phyloP scores from a whole-genome alignment of 2,113 vertebrate species.

The Thalassarche chlororhynchos region DNA sequence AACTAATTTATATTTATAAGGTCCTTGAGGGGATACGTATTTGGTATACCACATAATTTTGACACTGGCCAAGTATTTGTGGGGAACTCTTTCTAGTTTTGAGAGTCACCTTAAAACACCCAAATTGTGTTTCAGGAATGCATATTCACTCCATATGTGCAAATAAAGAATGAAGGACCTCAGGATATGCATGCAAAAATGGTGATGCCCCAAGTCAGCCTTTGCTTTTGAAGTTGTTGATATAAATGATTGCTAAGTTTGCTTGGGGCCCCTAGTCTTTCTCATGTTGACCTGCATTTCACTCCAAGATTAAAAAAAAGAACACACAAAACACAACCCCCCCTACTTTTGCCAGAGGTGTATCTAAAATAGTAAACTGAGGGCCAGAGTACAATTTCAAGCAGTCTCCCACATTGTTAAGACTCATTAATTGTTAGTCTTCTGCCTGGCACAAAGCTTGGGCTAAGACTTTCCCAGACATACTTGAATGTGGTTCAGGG shows the following conservation, averaged over 20 bases:
- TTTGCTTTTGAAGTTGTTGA: neutral
- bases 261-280: neutral
- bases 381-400: neutral
- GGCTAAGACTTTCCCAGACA: neutral
- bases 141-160: neutral
- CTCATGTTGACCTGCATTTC: neutral
- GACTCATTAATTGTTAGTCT: neutral
- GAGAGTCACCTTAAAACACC: neutral
- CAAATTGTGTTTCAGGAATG: neutral
- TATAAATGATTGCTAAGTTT: neutral
- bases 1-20: neutral
- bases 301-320: neutral
- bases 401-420: neutral
- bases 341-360: neutral
- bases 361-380: neutral
- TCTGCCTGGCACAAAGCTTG: neutral
- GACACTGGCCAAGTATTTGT: neutral
- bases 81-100: neutral
- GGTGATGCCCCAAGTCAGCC: neutral
- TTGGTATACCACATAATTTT: neutral
- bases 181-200: neutral
- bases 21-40: neutral
- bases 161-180: neutral
- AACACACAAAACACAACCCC: accelerated
- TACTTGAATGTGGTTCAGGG: neutral